A percentile compares a stretch with the other conserved stretches of the same genome.
Evolutionary conservation across 2,888 invertebrate genomes (phyloP).

Genomic region (Netelia virgata): DNA sequence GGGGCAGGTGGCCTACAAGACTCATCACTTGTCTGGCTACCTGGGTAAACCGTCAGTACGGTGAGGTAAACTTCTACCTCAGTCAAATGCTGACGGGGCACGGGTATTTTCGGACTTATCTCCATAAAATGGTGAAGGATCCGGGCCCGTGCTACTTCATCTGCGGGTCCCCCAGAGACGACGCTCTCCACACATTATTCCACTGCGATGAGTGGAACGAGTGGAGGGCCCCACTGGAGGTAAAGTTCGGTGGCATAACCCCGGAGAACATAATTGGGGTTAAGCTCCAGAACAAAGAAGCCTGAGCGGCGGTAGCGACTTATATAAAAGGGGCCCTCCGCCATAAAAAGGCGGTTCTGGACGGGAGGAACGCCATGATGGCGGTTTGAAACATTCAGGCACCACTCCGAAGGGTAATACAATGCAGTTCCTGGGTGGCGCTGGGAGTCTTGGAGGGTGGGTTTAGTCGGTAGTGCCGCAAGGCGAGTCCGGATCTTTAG

Average conservation of each 20-base stretch:
- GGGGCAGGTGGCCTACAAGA: too few relatives aligned
- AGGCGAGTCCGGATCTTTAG: background rate
- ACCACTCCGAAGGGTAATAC: too few relatives aligned
- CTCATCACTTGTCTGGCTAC: too few relatives aligned
- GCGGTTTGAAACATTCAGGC: too few relatives aligned
- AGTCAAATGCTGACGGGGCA: too few relatives aligned
- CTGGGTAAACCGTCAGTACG: background rate
- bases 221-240: background rate
- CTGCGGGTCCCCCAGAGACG: background rate
- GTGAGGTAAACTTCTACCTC: too few relatives aligned
- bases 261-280: background rate
- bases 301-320: too few relatives aligned
- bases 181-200: too few relatives aligned
- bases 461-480: background rate
- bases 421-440: background rate
- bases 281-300: background rate
- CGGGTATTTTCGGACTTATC: conserved; percentile 9
- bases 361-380: too few relatives aligned
- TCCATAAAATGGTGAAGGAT: conserved; percentile 14
- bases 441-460: background rate
- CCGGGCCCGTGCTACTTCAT: conserved; percentile 17
- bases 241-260: background rate
- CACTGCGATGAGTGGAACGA: background rate
- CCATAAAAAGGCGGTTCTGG: too few relatives aligned
- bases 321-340: too few relatives aligned